Base-by-base conservation (phyloP, 1,140 invertebrate species). In the Zelostemma sp. region DNA sequence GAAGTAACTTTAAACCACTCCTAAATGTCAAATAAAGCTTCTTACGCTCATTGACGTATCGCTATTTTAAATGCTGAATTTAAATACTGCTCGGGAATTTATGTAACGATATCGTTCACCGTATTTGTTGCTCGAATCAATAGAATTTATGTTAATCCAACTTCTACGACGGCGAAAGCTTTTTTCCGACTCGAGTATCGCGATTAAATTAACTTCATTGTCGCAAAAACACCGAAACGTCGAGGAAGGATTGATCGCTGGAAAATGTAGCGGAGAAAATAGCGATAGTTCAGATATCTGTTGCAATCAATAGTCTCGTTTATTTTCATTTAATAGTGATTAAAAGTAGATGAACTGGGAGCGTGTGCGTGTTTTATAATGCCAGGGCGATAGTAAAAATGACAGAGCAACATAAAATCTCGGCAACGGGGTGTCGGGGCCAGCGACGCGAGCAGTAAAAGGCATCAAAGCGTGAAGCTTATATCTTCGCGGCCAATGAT, bases 11-110 rank as follows among this genome's bases (percentile, higher is more conserved):
- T 9, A 38, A 55, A 66, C 50, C 56, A 48, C 55, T 55, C 56
- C 63, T 66, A 66, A 59, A 66, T 66, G 56, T 66, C 63, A 66
- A 59, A 66, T 59, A 54, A 66, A 66, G 50, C 63, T 54, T 66
- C 49, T 59, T 59, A 58, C 15, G 12, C 38, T 49, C 49, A 55
- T 59, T 55, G 56, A 66, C 55, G 43, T 50, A 54, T 49, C 45
- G 31, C 41, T 56, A 62, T 63, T 63, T 56, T 14, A 50, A 63
- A 50, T 33, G 46, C 49, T 21, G 21, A 49, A 56, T 56, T 56
- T 33, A 50, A 63, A 63, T 60, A 59, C 45, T 25, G 9, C 54
- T 11, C 61, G 14, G 5, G 51, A 54, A 58, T 55, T 58, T 64
- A 53, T 54, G 61, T 40, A 17, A 14, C 25, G 43, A 53, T 47